Percentiles rank a stretch among this genome's conserved stretches.
phyloP scores from a whole-genome alignment of 2,797 vertebrate species.

The Sebastes trivittatus region DNA sequence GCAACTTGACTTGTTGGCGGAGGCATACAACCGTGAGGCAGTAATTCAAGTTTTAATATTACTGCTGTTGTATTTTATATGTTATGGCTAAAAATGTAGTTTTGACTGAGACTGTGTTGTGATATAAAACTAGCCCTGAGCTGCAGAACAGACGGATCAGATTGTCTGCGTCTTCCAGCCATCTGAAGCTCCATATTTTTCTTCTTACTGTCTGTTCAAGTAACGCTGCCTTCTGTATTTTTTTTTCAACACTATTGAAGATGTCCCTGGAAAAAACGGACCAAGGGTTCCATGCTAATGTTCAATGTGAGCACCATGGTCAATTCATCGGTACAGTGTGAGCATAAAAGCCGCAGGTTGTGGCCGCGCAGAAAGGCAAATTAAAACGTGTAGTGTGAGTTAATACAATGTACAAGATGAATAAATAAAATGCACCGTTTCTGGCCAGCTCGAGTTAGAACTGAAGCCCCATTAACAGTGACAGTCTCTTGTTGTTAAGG shows the following conservation, averaged over 20 bases:
- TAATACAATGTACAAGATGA: background rate
- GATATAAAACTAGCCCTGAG: background rate
- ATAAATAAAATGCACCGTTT: background rate
- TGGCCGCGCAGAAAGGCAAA: background rate
- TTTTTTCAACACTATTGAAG: background rate
- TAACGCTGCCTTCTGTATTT: background rate
- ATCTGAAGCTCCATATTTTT: background rate
- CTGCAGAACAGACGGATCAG: background rate
- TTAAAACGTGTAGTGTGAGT: background rate
- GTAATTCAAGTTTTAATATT: background rate
- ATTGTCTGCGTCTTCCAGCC: background rate
- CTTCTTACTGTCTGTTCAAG: background rate
- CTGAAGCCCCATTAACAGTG: constrained; percentile 34
- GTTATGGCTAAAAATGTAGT: background rate
- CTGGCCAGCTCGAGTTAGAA: background rate
- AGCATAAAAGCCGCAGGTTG: background rate
- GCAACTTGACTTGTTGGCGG: too few relatives aligned
- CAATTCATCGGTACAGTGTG: background rate
- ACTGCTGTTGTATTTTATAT: too few relatives aligned
- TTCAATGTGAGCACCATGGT: background rate
- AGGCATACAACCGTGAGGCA: too few relatives aligned
- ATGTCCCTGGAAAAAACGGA: background rate
- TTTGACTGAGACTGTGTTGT: background rate
- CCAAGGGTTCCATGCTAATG: background rate
- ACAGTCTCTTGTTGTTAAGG: constrained; percentile 63